A percentile compares a stretch with the other conserved stretches of the same genome.
Conservation (phyloP, 2,797 vertebrate genomes). For the Amazona ochrocephala region DNA sequence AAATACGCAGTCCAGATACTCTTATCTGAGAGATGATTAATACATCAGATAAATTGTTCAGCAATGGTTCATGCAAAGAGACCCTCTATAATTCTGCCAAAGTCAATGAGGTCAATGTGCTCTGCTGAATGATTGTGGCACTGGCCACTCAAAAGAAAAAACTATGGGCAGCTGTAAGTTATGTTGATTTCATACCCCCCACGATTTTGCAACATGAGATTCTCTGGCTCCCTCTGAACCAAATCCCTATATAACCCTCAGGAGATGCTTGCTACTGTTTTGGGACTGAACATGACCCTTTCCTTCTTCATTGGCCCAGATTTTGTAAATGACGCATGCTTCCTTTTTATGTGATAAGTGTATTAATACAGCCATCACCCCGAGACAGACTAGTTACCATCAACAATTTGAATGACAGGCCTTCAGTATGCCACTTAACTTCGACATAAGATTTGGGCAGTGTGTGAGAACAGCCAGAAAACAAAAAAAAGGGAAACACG, state of each 20-base stretch:
- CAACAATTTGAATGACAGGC: not conserved
- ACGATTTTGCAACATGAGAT: conserved; percentile 58
- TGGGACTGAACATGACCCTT: not conserved
- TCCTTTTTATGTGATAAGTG: not conserved
- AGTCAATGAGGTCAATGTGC: conserved; percentile 63
- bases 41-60: conserved; percentile 62
- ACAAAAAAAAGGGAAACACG: not conserved
- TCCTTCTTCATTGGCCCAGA: not conserved
- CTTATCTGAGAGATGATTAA: conserved; percentile 60
- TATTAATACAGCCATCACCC: not conserved
- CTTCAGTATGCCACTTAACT: not conserved
- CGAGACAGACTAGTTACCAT: not conserved
- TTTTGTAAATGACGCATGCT: conserved; percentile 8
- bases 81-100: conserved; percentile 64
- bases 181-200: conserved; percentile 46
- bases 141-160: conserved; percentile 62
- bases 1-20: conserved; percentile 17
- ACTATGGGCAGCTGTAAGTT: conserved; percentile 63
- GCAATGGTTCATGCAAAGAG: conserved; percentile 60
- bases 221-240: not conserved
- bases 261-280: not conserved
- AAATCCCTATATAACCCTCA: not conserved
- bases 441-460: not conserved
- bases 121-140: conserved; percentile 57
- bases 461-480: fast-evolving